A percentile compares a stretch with the other conserved stretches of the same genome.
phyloP scores from a whole-genome alignment of 2,888 invertebrate species.

The Aproaerema taeniolella region DNA sequence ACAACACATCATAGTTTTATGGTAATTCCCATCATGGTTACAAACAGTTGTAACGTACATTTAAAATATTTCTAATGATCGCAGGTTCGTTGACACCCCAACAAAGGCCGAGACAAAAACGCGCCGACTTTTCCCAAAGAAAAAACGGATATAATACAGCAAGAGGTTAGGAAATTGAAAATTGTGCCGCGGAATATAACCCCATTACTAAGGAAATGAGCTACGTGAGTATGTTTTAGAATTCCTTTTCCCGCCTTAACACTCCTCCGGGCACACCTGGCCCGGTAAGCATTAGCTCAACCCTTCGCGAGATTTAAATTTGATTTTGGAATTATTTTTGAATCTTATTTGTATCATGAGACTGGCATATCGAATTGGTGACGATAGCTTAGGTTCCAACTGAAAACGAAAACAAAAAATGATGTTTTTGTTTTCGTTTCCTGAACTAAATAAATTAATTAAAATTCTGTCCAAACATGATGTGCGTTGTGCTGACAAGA shows the following conservation, averaged over 20 bases:
- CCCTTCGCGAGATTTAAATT: background rate
- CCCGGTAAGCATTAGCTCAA: background rate
- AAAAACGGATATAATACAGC: constrained; percentile 58
- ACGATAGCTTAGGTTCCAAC: no score
- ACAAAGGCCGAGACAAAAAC: constrained; percentile 19
- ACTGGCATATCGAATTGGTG: no score
- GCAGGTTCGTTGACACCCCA: background rate
- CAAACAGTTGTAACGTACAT: no score
- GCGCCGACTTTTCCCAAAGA: constrained; percentile 28
- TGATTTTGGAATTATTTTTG: background rate
- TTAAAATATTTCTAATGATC: background rate
- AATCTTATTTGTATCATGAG: no score
- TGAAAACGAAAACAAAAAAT: no score
- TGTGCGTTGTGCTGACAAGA: no score
- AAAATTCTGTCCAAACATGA: no score
- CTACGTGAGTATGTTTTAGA: constrained; percentile 67
- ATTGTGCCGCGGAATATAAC: constrained; percentile 71
- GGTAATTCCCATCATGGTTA: no score
- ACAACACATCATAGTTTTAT: no score
- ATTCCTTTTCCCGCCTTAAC: constrained; percentile 37
- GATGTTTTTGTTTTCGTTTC: no score
- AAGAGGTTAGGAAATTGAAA: constrained; percentile 73
- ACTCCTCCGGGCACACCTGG: constrained; percentile 19
- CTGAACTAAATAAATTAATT: no score
- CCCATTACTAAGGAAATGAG: constrained; percentile 73